Percentiles rank a stretch among this genome's conserved stretches.
Evolutionary conservation across 2,888 invertebrate species (phyloP).

Genomic region (Schrankia costaestrigalis): DNA sequence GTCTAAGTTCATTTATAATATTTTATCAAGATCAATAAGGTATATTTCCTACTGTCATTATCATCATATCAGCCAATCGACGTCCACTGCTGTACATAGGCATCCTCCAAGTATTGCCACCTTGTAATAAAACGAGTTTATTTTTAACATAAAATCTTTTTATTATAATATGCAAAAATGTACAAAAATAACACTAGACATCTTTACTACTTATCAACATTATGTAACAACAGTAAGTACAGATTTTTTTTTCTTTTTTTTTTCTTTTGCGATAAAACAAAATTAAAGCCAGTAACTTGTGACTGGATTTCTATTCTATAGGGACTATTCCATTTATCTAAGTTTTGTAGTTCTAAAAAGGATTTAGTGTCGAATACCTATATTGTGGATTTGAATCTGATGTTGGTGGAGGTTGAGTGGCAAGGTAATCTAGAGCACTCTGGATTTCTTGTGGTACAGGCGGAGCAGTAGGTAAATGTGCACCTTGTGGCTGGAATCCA

Average conservation of each 20-base stretch:
- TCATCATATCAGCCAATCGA: no score
- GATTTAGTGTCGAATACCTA: slow-evolving; percentile 22
- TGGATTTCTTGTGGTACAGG: slow-evolving; percentile 86
- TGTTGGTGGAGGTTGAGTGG: slow-evolving; percentile 79
- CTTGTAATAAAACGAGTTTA: slow-evolving; percentile 22
- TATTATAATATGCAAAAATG: slow-evolving; percentile 27
- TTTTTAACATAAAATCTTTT: slow-evolving; percentile 20
- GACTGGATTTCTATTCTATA: slow-evolving; percentile 11
- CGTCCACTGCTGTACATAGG: no score
- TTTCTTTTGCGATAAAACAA: slow-evolving; percentile 4
- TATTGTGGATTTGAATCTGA: slow-evolving; percentile 46
- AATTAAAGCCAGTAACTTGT: slow-evolving; percentile 4
- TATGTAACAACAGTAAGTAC: slow-evolving; percentile 4
- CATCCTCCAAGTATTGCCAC: no score
- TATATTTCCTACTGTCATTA: no score
- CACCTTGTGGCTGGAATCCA: slow-evolving; percentile 84
- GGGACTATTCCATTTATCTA: no score
- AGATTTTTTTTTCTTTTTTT: slow-evolving; percentile 11
- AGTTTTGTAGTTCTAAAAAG: background rate
- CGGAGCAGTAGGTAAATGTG: slow-evolving; percentile 84
- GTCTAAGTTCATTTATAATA: no score
- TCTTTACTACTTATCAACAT: slow-evolving; percentile 11
- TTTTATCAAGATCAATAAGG: no score
- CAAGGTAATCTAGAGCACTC: slow-evolving; percentile 83
- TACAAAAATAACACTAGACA: slow-evolving; percentile 16